Base-by-base conservation (phyloP, 1,140 invertebrate species). In the Temnothorax nylanderi region DNA sequence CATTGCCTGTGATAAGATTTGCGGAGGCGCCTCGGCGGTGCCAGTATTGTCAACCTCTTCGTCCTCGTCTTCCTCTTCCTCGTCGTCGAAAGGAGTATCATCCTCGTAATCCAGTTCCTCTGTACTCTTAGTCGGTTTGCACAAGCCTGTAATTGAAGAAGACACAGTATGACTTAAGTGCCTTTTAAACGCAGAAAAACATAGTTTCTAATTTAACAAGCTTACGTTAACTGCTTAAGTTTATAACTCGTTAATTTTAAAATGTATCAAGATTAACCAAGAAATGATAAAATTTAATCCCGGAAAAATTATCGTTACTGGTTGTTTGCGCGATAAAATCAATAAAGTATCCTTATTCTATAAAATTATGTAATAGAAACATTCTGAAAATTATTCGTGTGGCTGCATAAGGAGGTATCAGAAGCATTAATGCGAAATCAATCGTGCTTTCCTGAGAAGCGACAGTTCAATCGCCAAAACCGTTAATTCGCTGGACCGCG, bases 141-240 rank as follows among this genome's bases (percentile, higher is more conserved):
- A 91, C n/a, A 86, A 75, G 65, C 65, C 93, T 94, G 86, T 34
- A 93, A 92, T 16, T 62, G 82, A 56, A 62, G 8, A 76, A 72
- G 10, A 16, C 3, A 34, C 18, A 44, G 1, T 10, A 32, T 56
- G 5, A 49, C 8, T 13, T 18, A 8, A 56, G 16, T 26, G 44
- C 10, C 10, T 54, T 81, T 71, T 6, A 51, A 67, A 21, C 10
- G 4, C 2, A 16, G 18, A 76, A 76, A 26, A 7, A n/a, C 1
- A 18, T 34, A 37, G 5, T 0, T 56, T 74, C 8, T 32, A 74
- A 13, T 74, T 74, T 10, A 74, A 37, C 56, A 41, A 56, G 11
- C 1, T 21, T 75, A 21, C 2, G 41, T n/a, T 56, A 75, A 41
- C 2, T 56, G 13, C 37, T 56, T 56, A 2, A 2, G 8, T 32